Conservation (phyloP, 64 coral and sea anemone genomes). For the Catalaphyllia jardinei region DNA sequence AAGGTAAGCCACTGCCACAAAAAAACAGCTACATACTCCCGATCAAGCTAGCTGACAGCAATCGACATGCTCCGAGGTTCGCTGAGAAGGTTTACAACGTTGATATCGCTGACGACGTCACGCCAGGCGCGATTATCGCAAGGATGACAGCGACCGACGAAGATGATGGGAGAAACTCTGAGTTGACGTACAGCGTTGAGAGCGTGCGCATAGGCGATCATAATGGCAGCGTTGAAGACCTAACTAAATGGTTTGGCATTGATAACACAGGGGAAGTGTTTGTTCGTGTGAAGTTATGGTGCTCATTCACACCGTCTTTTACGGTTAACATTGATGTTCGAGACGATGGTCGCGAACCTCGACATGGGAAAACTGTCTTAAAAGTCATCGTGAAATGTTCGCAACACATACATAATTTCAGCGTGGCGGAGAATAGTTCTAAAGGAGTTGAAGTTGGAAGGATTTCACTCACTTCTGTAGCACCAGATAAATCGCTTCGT, state of each 20-base stretch:
- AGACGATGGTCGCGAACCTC: conserved; percentile 68
- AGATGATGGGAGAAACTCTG: conserved; percentile 36
- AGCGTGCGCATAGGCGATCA: conserved; percentile 6
- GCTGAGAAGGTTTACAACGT: conserved; percentile 2
- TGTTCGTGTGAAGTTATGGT: conserved; percentile 74
- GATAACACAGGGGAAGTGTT: conserved; percentile 47
- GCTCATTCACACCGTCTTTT: conserved; percentile 74
- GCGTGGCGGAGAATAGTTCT: conserved; percentile 49
- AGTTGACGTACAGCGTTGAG: conserved; percentile 44
- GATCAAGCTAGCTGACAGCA: conserved; percentile 45
- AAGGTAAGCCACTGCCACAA: conserved; percentile 21
- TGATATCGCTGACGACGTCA: conserved; percentile 21
- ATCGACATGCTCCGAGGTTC: conserved; percentile 51
- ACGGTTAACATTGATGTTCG: conserved; percentile 49
- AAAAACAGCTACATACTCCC: neutral
- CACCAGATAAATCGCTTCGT: conserved; percentile 47
- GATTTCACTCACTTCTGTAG: conserved; percentile 20
- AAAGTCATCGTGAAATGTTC: conserved; percentile 58
- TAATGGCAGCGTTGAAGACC: conserved; percentile 26
- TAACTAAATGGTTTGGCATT: conserved; percentile 29
- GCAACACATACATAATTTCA: conserved; percentile 55
- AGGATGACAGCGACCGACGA: neutral
- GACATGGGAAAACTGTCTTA: conserved; percentile 44
- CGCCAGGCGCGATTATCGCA: neutral
- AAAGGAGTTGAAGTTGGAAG: conserved; percentile 65